phyloP scores from a whole-genome alignment of 2,888 invertebrate genomes.

The Uropetala carovei region DNA sequence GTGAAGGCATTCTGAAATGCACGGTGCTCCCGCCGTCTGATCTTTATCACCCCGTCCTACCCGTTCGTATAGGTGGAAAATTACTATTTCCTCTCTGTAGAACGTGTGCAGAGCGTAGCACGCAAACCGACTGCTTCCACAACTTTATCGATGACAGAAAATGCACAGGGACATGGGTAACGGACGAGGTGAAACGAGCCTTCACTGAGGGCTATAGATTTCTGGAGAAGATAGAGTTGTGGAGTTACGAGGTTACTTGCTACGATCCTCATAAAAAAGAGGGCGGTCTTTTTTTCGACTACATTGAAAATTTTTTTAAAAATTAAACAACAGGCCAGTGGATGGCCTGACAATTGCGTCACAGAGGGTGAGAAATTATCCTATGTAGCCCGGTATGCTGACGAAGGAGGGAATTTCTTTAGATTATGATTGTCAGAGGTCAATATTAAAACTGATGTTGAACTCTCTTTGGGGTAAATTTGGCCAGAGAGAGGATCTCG shows the following conservation, averaged over 20 bases:
- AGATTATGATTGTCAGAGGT: constrained; percentile 67
- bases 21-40: not conserved
- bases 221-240: constrained; percentile 70
- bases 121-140: too few species aligned
- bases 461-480: constrained; percentile 70
- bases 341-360: too few species aligned
- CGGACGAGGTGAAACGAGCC: constrained; percentile 72
- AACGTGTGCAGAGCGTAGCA: too few species aligned
- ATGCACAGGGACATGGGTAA: constrained; percentile 72
- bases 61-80: too few species aligned
- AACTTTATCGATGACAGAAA: constrained; percentile 67
- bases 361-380: too few species aligned
- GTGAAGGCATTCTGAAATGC: constrained; percentile 57
- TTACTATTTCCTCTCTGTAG: too few species aligned
- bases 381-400: constrained; percentile 67
- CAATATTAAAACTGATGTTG: constrained; percentile 68
- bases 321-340: too few species aligned
- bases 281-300: constrained; percentile 71
- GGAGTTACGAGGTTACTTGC: constrained; percentile 68
- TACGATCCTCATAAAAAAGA: constrained; percentile 68
- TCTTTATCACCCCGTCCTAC: too few species aligned
- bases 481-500: constrained; percentile 42
- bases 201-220: constrained; percentile 71
- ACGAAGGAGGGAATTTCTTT: constrained; percentile 67
- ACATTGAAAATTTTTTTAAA: too few species aligned